These are phyloP conservation scores for Condylura cristata DNA, from an alignment of 2,113 vertebrate genomes.

Conservation along the genomic window DNA sequence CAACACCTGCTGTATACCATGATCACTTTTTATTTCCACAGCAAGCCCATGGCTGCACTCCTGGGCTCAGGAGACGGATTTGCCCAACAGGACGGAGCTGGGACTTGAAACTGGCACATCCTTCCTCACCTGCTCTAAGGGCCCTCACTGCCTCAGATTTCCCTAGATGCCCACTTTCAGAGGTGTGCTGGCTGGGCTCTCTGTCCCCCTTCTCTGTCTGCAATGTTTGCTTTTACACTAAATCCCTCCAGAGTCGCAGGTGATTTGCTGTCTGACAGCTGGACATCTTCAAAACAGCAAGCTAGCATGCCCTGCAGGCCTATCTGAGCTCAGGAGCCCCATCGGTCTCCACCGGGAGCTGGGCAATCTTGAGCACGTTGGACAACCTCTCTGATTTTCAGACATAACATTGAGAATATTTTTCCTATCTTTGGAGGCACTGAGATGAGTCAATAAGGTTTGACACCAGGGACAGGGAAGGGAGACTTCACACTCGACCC, in stretches of 20 bases:
- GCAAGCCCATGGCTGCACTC: not conserved
- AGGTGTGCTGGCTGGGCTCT: rapidly evolving
- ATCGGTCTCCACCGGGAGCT: not conserved
- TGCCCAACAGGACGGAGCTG: not conserved
- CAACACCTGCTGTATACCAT: not conserved
- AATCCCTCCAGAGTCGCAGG: not conserved
- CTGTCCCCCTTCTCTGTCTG: not conserved
- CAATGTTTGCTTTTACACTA: no score
- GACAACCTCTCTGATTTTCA: not conserved
- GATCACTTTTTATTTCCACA: not conserved
- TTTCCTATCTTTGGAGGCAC: not conserved
- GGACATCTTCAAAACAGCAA: not conserved
- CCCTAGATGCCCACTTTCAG: rapidly evolving
- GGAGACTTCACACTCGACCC: not conserved
- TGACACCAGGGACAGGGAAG: no score
- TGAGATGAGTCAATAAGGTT: not conserved
- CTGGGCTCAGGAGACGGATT: not conserved
- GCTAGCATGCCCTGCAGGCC: not conserved
- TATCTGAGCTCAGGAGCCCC: not conserved
- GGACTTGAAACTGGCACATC: not conserved
- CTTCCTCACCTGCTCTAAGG: not conserved
- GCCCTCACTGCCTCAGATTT: not conserved
- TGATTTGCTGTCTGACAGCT: not conserved
- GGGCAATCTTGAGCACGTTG: not conserved
- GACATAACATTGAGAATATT: not conserved